Base-by-base conservation (phyloP, 1,140 invertebrate species). In the Himalopsyche phryganea region DNA sequence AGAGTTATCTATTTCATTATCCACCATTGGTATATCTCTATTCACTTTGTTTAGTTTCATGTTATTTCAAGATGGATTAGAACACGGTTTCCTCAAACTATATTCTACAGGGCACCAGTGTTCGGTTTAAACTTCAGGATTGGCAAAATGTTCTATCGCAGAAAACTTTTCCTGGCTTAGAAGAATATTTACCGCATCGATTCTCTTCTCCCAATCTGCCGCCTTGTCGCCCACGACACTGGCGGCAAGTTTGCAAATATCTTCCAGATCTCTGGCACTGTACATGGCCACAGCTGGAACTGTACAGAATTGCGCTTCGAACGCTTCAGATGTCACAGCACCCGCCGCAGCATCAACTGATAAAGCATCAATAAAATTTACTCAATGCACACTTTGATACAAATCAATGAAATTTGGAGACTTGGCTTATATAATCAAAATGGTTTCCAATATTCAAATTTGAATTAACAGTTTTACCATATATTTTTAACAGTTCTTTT, bases 191-290 rank as follows among this genome's bases (percentile, higher is more conserved):
- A 93, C 90, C 65, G 87, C 85, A 65, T 97, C 93, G 23, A 90
- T 85, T 58, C 94, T 80, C 73, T 93, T 94, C 74, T 94, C 92
- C 95, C 95, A 98, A 66, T 95, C 91, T 68, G 89, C 87, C 66
- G 83, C 88, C 15, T 86, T 79, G 73, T 96, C 90, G 11, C 85
- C 84, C 32, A 98, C 82, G 3, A 82, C 82, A 7, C 88, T 84
- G 58, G 85, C 81, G 32, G 94, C 86, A 63, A 85, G 83, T 46
- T 83, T 86, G 68, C 95, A 84, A 33, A 89, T 81, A 57, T 95
- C 91, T 65, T 92, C 89, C 15, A 98, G 76, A 65, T 96, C 94
- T 65, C 88, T 83, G 7, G 82, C 75, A 33, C 91, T 90, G 73
- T 90, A 96, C 65, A 98, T 77, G 66, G 87, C 89, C 19, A 94